phyloP scores from a whole-genome alignment of 1,140 invertebrate genomes.

The Ladona fulva region DNA sequence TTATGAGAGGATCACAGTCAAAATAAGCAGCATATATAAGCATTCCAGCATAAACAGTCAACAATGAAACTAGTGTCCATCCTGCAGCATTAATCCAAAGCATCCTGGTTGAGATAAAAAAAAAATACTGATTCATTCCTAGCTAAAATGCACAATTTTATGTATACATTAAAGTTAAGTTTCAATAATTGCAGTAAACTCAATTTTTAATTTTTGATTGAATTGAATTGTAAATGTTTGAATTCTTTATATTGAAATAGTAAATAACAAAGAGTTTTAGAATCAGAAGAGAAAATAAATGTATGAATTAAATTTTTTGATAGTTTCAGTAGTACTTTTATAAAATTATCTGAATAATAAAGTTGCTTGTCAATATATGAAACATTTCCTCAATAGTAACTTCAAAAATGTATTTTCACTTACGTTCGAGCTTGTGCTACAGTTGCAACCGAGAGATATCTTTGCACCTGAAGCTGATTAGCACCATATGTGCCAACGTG shows the following conservation, averaged over 20 bases:
- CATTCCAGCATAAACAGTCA: constrained; percentile 35
- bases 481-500: constrained; percentile 44
- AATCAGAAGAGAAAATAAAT: too few relatives aligned
- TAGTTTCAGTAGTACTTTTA: too few relatives aligned
- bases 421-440: constrained; percentile 39
- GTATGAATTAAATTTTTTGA: too few relatives aligned
- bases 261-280: too few relatives aligned
- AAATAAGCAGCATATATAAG: constrained; percentile 40
- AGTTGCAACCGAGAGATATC: constrained; percentile 43
- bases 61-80: constrained; percentile 28
- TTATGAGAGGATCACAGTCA: constrained; percentile 39
- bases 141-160: neutral
- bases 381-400: neutral
- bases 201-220: too few relatives aligned
- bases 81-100: constrained; percentile 32
- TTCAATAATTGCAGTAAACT: too few relatives aligned
- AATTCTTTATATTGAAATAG: too few relatives aligned
- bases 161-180: too few relatives aligned
- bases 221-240: too few relatives aligned
- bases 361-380: too few relatives aligned
- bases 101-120: constrained; percentile 26
- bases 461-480: constrained; percentile 50
- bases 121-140: neutral
- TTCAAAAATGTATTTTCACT: constrained; percentile 18
- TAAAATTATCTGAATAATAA: too few relatives aligned